phyloP scores from a whole-genome alignment of 2,797 vertebrate species.

The Babyrousa celebensis region DNA sequence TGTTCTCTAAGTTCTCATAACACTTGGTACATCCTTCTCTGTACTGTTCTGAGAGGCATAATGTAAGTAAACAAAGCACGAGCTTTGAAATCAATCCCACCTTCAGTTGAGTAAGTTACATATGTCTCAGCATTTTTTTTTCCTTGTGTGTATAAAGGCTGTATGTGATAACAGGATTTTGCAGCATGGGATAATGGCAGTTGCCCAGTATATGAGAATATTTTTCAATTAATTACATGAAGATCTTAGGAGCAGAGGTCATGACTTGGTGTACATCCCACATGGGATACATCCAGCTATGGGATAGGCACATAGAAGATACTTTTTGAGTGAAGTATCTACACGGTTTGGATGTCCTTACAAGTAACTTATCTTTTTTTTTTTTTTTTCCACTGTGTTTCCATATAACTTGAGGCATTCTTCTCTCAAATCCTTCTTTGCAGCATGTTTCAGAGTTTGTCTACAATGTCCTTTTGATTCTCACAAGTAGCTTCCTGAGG shows the following conservation, averaged over 20 bases:
- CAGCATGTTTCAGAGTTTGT: not conserved
- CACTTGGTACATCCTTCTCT: not conserved
- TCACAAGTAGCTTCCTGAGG: not conserved
- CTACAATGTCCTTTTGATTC: not conserved
- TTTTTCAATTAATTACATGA: conserved; percentile 27
- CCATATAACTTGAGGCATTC: not conserved
- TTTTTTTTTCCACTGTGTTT: not conserved
- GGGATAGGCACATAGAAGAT: not conserved
- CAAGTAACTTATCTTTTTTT: not conserved
- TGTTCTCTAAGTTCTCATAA: not conserved
- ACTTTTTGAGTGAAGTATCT: not conserved
- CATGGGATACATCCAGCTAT: not conserved
- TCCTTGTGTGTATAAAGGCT: not conserved
- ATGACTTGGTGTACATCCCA: not conserved
- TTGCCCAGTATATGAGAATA: not conserved
- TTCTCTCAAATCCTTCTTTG: not conserved
- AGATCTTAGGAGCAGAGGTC: not conserved
- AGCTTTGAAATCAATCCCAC: not conserved
- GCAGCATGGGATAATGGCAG: not conserved
- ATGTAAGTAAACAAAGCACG: not conserved
- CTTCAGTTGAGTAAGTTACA: not conserved
- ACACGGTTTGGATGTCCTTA: not conserved
- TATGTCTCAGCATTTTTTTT: not conserved
- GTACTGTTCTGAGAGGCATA: not conserved
- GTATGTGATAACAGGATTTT: no score